Percentiles rank a stretch among this genome's conserved stretches.
Evolutionary conservation across 2,888 invertebrate genomes (phyloP).

Genomic region (Caenorhabditis macrosperma): DNA sequence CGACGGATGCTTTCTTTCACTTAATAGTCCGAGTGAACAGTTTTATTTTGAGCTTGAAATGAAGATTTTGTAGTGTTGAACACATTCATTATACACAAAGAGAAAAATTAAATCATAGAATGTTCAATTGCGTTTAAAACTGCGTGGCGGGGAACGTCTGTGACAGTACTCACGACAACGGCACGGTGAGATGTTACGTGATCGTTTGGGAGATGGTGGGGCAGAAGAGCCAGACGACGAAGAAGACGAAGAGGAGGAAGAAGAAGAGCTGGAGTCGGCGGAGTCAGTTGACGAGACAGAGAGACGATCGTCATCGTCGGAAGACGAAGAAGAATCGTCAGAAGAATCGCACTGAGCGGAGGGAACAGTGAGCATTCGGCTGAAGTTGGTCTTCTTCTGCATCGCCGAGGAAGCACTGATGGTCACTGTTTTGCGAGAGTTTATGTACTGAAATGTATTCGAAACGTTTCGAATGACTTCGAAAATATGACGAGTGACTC

Average conservation of each 20-base stretch:
- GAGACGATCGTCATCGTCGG: background rate
- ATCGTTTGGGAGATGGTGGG: background rate
- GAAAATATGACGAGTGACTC: conserved; percentile 3
- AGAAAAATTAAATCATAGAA: no score
- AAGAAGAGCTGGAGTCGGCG: background rate
- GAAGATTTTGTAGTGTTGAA: background rate
- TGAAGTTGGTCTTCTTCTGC: conserved; percentile 5
- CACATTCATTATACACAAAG: no score
- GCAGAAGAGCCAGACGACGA: background rate
- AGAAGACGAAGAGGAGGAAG: background rate
- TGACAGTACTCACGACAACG: conserved; percentile 3
- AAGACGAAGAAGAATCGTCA: background rate
- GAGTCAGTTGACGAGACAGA: background rate
- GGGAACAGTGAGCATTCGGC: background rate
- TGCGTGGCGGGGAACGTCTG: background rate
- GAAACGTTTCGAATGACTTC: conserved; percentile 1
- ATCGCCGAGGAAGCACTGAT: background rate
- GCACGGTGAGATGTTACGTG: background rate
- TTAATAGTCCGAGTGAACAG: background rate
- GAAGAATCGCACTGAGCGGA: background rate
- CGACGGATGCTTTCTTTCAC: background rate
- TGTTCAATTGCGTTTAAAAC: no score
- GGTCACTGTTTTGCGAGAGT: background rate
- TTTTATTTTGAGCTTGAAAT: background rate
- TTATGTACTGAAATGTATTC: background rate